These are phyloP conservation scores for Protosalanx chinensis DNA, from an alignment of 2,797 vertebrate species.

Conservation along the genomic window DNA sequence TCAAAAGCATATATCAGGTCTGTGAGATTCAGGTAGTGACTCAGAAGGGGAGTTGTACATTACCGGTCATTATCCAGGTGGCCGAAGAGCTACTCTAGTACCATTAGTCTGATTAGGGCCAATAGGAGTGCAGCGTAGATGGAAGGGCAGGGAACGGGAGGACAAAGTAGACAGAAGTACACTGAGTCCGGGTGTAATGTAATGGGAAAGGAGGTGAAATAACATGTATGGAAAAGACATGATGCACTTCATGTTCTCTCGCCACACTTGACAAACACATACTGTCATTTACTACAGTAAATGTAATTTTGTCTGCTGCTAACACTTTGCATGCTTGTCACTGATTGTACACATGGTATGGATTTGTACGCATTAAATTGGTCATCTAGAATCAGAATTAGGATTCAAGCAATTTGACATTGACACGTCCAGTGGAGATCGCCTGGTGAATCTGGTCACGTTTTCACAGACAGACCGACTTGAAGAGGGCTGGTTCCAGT, in stretches of 20 bases:
- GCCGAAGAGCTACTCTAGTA: conserved; percentile 60
- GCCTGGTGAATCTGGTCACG: conserved; percentile 15
- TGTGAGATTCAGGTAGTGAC: neutral
- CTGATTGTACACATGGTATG: too few species aligned
- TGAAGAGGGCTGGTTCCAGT: conserved; percentile 20
- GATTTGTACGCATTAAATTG: too few species aligned
- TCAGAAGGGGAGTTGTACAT: conserved; percentile 56
- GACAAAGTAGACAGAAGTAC: neutral
- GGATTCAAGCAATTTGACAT: neutral
- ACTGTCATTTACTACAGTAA: too few species aligned
- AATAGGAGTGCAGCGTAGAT: conserved; percentile 42
- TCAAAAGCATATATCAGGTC: too few species aligned
- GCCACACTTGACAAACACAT: too few species aligned
- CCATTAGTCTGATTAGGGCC: conserved; percentile 65
- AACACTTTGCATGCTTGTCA: too few species aligned
- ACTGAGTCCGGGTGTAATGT: neutral
- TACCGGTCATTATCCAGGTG: conserved; percentile 60
- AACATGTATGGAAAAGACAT: too few species aligned
- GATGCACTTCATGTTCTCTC: too few species aligned
- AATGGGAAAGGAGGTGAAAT: neutral
- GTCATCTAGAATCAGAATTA: too few species aligned
- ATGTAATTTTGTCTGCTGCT: too few species aligned
- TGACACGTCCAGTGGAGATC: conserved; percentile 2
- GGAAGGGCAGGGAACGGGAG: conserved; percentile 40
- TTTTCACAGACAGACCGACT: conserved; percentile 17